These are phyloP conservation scores for Anniella stebbinsi DNA, from an alignment of 2,797 vertebrate genomes.

Conservation along the genomic window DNA sequence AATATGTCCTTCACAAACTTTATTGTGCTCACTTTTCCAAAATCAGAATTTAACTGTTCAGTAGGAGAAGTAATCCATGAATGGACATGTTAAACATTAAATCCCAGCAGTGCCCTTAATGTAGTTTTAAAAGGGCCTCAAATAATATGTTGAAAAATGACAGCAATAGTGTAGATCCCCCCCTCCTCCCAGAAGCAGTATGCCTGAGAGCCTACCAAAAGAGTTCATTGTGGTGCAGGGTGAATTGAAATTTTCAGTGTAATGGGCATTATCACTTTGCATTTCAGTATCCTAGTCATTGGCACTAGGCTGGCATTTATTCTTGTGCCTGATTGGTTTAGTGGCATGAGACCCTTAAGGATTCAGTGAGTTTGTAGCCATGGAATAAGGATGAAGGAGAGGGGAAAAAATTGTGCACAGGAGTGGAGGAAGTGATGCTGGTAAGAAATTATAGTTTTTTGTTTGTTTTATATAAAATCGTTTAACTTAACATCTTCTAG, in stretches of 20 bases:
- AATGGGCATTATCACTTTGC: conserved; percentile 1
- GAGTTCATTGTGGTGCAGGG: background rate
- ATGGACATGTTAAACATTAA: background rate
- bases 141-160: conserved; percentile 40
- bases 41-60: conserved; percentile 45
- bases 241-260: conserved; percentile 15
- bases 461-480: conserved; percentile 77
- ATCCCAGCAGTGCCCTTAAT: conserved; percentile 42
- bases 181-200: conserved; percentile 34
- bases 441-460: conserved; percentile 71
- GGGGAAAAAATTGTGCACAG: conserved; percentile 46
- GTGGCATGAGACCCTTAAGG: conserved; percentile 20
- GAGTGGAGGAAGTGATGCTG: conserved; percentile 53
- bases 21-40: conserved; percentile 38
- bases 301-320: conserved; percentile 30
- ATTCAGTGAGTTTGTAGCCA: background rate
- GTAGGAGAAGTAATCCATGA: conserved; percentile 43
- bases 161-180: background rate
- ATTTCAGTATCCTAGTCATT: background rate
- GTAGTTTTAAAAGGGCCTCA: conserved; percentile 39
- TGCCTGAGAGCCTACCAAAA: background rate
- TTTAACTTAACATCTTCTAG: conserved; percentile 76
- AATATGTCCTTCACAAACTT: conserved; percentile 28
- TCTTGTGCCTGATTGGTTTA: background rate
- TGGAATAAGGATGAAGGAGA: background rate